Conservation (phyloP, 23 tunicate species). For the Clavelina lepadiformis region DNA sequence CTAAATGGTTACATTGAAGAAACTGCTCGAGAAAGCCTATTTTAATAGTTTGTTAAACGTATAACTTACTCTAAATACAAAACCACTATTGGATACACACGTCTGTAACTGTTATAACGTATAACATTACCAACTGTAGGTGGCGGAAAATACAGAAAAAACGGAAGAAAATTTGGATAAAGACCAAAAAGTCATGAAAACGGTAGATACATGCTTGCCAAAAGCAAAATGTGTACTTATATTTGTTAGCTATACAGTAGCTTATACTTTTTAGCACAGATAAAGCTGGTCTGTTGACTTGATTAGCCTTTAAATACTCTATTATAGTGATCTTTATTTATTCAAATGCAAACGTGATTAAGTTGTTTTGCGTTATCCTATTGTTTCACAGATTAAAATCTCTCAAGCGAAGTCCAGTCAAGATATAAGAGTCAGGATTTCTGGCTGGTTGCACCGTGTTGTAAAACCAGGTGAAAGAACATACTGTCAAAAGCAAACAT, state of each 20-base stretch:
- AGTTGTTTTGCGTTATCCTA: neutral
- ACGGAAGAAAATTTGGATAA: constrained; percentile 82
- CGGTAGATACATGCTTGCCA: constrained; percentile 61
- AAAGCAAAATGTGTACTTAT: constrained; percentile 39
- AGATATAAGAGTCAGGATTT: constrained; percentile 54
- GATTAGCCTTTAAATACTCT: no score
- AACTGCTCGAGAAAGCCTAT: no score
- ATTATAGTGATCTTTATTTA: no score
- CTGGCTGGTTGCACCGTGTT: constrained; percentile 89
- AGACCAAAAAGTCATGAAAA: constrained; percentile 55
- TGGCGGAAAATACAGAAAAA: constrained; percentile 53
- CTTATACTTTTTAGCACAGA: no score
- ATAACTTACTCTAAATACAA: no score
- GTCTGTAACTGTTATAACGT: no score
- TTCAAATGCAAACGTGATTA: neutral
- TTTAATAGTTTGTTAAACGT: no score
- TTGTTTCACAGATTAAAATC: constrained; percentile 48
- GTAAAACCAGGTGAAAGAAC: constrained; percentile 89
- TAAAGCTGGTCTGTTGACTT: no score
- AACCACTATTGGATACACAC: no score
- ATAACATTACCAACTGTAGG: constrained; percentile 44
- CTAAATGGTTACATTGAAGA: no score
- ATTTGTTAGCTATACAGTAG: no score
- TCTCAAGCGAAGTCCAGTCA: constrained; percentile 29
- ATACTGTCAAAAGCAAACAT: no score